Conservation (phyloP, 2,113 vertebrate genomes). For the Sialia sialis region DNA sequence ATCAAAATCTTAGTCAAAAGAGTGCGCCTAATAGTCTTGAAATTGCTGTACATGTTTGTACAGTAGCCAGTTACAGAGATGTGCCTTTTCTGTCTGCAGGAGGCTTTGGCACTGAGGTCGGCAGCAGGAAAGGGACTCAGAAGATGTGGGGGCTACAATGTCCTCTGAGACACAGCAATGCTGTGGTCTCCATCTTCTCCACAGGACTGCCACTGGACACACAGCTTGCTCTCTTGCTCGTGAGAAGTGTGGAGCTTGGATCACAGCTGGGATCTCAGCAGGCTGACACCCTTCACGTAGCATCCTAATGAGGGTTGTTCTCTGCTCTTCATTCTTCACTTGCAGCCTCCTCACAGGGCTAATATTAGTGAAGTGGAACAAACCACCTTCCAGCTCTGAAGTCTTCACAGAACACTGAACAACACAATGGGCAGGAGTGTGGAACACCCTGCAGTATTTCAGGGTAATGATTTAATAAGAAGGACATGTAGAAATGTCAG, state of each 20-base stretch:
- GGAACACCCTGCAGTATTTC: background rate
- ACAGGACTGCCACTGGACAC: background rate
- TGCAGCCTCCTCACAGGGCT: background rate
- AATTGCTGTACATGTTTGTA: background rate
- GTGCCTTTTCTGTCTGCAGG: background rate
- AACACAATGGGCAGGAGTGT: background rate
- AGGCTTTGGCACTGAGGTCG: background rate
- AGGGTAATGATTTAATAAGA: background rate
- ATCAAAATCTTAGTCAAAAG: too few species aligned
- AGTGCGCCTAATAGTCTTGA: too few species aligned
- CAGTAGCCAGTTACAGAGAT: background rate
- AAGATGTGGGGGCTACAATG: background rate
- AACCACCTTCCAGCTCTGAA: background rate
- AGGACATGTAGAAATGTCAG: background rate
- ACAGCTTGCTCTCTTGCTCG: background rate
- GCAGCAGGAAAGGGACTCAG: background rate
- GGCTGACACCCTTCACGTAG: background rate
- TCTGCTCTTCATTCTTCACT: background rate
- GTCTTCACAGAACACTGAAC: background rate
- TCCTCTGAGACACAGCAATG: background rate
- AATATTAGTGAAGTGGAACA: constrained; percentile 34
- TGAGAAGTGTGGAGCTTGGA: background rate
- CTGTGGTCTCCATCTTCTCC: background rate
- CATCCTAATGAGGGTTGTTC: background rate
- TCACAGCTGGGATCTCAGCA: background rate